Conservation (phyloP, 2,113 vertebrate species). For the Lethenteron reissneri region DNA sequence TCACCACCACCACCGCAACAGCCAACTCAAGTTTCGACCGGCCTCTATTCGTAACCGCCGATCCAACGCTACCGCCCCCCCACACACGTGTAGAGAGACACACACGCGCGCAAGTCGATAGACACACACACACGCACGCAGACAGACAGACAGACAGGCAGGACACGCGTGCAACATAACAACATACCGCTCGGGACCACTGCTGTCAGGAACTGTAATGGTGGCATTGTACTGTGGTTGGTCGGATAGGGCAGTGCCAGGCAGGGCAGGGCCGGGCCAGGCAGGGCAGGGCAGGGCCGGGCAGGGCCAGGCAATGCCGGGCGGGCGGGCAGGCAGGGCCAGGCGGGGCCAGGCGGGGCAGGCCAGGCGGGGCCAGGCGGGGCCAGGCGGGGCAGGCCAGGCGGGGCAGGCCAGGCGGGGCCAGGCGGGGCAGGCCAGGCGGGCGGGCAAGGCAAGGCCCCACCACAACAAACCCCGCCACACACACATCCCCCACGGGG, state of each 20-base stretch:
- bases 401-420: not conserved
- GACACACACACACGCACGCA: too few relatives aligned
- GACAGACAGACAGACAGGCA: not conserved
- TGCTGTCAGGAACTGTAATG: slow-evolving; percentile 5
- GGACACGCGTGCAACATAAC: not conserved
- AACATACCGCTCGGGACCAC: slow-evolving; percentile 4
- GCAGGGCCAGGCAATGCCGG: not conserved
- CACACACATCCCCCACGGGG: too few relatives aligned
- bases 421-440: not conserved
- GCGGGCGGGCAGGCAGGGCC: not conserved
- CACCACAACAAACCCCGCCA: too few relatives aligned
- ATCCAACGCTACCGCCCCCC: too few relatives aligned
- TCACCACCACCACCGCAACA: too few relatives aligned
- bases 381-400: not conserved
- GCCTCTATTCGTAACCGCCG: too few relatives aligned
- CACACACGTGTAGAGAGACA: too few relatives aligned
- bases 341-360: not conserved
- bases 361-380: not conserved
- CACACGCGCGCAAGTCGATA: too few relatives aligned
- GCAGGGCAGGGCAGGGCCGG: not conserved
- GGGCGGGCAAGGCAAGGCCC: not conserved
- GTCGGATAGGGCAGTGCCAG: not conserved
- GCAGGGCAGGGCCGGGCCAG: not conserved
- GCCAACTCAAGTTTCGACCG: too few relatives aligned
- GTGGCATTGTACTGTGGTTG: slow-evolving; percentile 3